Percentiles rank a stretch among this genome's conserved stretches.
These are phyloP conservation scores for Platynereis dumerilii DNA, from an alignment of 2,888 invertebrate species.

Conservation along the genomic window DNA sequence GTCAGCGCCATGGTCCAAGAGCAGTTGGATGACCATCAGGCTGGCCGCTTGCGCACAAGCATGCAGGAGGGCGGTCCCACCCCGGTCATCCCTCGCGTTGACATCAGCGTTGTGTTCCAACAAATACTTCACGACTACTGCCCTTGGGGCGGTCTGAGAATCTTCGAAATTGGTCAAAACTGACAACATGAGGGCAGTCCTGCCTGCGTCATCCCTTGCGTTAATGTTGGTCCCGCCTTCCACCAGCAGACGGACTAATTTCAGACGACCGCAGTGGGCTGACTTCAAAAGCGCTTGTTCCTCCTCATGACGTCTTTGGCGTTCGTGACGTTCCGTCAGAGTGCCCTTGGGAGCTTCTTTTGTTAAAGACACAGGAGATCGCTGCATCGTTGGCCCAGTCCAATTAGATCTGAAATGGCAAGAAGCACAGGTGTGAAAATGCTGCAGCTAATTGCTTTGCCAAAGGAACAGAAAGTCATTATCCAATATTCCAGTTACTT, in stretches of 20 bases:
- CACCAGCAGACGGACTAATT: conserved; percentile 2
- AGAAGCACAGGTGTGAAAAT: too few relatives aligned
- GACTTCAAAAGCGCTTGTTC: conserved; percentile 1
- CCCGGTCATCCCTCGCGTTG: not conserved
- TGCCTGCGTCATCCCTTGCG: not conserved
- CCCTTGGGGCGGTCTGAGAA: not conserved
- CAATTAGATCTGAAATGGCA: too few relatives aligned
- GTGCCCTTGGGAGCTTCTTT: too few relatives aligned
- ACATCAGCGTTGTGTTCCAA: not conserved
- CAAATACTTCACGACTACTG: not conserved
- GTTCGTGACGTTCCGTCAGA: too few relatives aligned
- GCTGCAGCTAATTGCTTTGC: too few relatives aligned
- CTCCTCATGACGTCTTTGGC: too few relatives aligned
- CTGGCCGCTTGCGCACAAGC: not conserved
- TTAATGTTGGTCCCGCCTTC: conserved; percentile 4
- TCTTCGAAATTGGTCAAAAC: not conserved
- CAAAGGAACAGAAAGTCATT: too few relatives aligned
- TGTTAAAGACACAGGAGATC: too few relatives aligned
- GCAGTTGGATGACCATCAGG: not conserved
- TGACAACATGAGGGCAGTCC: conserved; percentile 1
- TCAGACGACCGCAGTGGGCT: not conserved
- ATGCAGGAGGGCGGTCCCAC: not conserved
- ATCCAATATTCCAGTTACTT: too few relatives aligned
- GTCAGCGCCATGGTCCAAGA: not conserved
- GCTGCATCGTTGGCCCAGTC: too few relatives aligned